phyloP scores from a whole-genome alignment of 2,888 invertebrate species.

The Gortyna flavago region DNA sequence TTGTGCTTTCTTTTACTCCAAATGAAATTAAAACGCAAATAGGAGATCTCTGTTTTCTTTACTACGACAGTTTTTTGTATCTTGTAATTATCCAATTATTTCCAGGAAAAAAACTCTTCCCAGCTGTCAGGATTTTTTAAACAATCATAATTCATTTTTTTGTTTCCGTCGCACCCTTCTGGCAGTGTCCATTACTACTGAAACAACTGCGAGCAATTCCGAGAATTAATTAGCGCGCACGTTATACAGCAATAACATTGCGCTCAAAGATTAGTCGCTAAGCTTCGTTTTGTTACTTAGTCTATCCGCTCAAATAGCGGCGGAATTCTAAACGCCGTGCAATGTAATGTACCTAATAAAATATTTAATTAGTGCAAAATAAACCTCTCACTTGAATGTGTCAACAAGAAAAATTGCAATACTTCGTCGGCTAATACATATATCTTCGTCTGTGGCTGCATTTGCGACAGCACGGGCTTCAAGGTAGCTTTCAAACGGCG shows the following conservation, averaged over 20 bases:
- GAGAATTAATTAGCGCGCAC: constrained; percentile 40
- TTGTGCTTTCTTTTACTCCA: neutral
- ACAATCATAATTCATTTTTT: neutral
- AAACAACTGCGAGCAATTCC: constrained; percentile 40
- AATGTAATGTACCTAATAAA: constrained; percentile 1
- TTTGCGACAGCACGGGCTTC: neutral
- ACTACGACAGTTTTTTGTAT: neutral
- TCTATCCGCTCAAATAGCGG: constrained; percentile 31
- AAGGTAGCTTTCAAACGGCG: neutral
- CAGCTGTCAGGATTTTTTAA: neutral
- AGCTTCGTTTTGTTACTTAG: constrained; percentile 29
- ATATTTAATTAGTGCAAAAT: neutral
- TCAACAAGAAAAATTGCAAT: neutral
- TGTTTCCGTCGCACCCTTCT: constrained; percentile 3
- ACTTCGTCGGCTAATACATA: neutral
- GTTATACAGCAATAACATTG: constrained; percentile 57
- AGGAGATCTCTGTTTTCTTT: neutral
- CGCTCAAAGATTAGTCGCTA: constrained; percentile 49
- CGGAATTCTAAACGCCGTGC: neutral
- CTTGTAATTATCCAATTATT: neutral
- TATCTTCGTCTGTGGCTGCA: neutral
- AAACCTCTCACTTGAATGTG: neutral
- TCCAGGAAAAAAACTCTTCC: neutral
- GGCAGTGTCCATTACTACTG: constrained; percentile 22
- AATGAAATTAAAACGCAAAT: neutral